Conservation (phyloP, 1,140 invertebrate genomes). For the Nasonia longicornis region DNA sequence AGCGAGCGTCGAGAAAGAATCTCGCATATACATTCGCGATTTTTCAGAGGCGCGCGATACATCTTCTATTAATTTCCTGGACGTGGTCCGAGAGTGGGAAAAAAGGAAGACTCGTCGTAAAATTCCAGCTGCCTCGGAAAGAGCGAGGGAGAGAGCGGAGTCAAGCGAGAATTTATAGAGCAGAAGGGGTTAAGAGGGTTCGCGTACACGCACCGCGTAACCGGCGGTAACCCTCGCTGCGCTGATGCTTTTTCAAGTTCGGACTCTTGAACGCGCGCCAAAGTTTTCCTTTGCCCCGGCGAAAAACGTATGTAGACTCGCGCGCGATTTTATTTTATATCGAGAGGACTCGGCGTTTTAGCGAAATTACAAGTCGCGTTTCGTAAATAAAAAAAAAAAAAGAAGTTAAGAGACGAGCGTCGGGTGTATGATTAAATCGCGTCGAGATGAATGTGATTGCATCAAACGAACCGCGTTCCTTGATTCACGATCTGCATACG, state of each 20-base stretch:
- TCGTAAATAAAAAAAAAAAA: too few species aligned
- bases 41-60: not conserved
- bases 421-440: too few species aligned
- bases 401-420: too few species aligned
- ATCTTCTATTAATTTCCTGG: conserved; percentile 20
- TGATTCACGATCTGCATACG: too few species aligned
- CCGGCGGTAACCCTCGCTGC: not conserved
- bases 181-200: conserved; percentile 35
- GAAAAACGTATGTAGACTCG: not conserved
- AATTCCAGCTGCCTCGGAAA: not conserved
- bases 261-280: conserved; percentile 55
- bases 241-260: conserved; percentile 45
- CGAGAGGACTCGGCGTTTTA: not conserved
- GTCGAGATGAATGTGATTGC: too few species aligned
- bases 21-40: too few species aligned
- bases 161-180: conserved; percentile 38
- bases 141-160: not conserved
- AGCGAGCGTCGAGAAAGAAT: too few species aligned
- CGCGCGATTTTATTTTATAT: not conserved
- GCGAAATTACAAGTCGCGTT: not conserved
- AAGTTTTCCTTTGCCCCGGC: conserved; percentile 44
- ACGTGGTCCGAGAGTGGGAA: not conserved
- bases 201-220: conserved; percentile 7
- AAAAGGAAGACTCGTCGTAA: not conserved
- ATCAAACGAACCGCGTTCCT: too few species aligned